A percentile compares a stretch with the other conserved stretches of the same genome.
These are phyloP conservation scores for Poeciliopsis prolifica DNA, from an alignment of 2,113 vertebrate species.

Conservation along the genomic window DNA sequence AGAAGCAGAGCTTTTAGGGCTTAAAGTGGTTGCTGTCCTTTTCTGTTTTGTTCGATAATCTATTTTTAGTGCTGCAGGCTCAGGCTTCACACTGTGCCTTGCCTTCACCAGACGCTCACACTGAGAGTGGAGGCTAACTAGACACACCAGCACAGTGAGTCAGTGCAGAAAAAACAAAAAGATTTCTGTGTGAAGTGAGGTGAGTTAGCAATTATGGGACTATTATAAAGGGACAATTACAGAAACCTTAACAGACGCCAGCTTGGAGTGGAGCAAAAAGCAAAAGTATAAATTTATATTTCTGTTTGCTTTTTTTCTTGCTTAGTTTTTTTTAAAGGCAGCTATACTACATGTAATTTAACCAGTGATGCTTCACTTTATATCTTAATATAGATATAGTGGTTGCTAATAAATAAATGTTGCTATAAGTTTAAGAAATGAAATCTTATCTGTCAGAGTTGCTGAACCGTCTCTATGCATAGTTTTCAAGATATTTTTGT, in stretches of 20 bases:
- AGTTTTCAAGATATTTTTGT: constrained; percentile 48
- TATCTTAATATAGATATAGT: neutral
- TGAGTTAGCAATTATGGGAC: neutral
- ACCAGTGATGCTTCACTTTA: neutral
- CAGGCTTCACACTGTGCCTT: constrained; percentile 41
- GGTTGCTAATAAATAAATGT: neutral
- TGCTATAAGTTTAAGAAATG: neutral
- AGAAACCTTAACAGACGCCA: neutral
- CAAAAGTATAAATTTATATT: neutral
- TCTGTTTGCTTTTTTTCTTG: neutral
- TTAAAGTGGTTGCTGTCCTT: constrained; percentile 27
- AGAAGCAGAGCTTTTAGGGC: constrained; percentile 30
- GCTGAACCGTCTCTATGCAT: constrained; percentile 24
- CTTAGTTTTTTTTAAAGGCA: neutral
- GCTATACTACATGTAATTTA: neutral
- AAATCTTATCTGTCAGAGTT: neutral
- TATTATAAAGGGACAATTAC: neutral
- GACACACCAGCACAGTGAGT: constrained; percentile 5
- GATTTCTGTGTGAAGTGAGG: neutral
- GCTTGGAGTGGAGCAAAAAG: neutral
- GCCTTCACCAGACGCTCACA: constrained; percentile 32
- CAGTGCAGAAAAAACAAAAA: neutral
- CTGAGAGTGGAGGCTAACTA: neutral
- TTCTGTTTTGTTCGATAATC: constrained; percentile 29
- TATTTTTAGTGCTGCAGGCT: constrained; percentile 55